Conservation (phyloP, 2,797 vertebrate genomes). For the Gallinago solitaria region DNA sequence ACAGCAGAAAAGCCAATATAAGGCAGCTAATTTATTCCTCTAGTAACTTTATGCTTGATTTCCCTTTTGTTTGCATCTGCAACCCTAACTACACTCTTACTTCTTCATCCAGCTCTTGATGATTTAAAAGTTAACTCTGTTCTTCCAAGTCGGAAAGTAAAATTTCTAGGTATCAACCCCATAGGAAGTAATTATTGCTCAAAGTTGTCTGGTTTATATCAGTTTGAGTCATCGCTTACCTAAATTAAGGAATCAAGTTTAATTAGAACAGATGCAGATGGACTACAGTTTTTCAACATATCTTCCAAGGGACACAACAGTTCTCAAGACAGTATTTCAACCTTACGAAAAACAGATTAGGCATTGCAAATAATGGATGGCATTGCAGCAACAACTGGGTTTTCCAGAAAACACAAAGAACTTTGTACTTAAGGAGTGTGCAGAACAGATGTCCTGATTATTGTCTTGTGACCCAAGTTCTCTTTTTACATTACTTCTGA, state of each 20-base stretch:
- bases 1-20: neutral
- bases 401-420: neutral
- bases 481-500: neutral
- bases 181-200: neutral
- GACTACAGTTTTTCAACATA: neutral
- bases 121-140: neutral
- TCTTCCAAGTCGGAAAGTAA: neutral
- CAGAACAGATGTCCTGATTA: neutral
- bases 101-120: neutral
- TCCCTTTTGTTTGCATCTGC: neutral
- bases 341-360: neutral
- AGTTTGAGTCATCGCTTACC: neutral
- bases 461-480: neutral
- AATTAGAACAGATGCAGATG: neutral
- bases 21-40: neutral
- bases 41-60: neutral
- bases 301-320: neutral
- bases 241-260: neutral
- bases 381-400: neutral
- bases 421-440: rapidly evolving
- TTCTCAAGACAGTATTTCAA: neutral
- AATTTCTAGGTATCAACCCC: neutral
- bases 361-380: neutral
- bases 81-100: neutral
- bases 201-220: neutral